Conservation (phyloP, 2,113 vertebrate species). For the Chunga burmeisteri region DNA sequence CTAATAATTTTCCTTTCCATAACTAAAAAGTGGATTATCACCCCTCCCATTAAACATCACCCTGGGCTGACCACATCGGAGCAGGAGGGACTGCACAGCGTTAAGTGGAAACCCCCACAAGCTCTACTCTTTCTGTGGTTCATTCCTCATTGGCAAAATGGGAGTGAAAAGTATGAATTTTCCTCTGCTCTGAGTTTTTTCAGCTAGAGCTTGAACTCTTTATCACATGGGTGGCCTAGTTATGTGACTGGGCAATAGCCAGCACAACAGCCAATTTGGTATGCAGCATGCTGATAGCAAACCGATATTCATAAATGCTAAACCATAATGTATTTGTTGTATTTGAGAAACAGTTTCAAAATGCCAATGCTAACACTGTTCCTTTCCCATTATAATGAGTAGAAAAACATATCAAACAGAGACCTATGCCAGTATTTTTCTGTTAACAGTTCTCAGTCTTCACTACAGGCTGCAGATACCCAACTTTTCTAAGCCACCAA, state of each 20-base stretch:
- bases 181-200: not conserved
- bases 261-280: not conserved
- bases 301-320: not conserved
- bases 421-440: not conserved
- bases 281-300: not conserved
- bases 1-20: not conserved
- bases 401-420: not conserved
- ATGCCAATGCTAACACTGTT: not conserved
- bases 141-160: not conserved
- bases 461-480: not conserved
- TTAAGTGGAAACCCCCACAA: not conserved
- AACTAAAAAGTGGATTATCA: not conserved
- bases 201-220: not conserved
- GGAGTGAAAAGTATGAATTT: not conserved
- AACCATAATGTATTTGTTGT: not conserved
- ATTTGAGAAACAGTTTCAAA: constrained; percentile 6
- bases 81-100: not conserved
- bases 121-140: not conserved
- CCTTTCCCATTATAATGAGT: not conserved
- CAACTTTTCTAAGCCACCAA: not conserved
- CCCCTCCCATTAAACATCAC: not conserved
- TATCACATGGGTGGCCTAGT: not conserved
- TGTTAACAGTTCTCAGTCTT: not conserved
- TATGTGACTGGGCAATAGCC: not conserved
- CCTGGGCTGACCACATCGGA: not conserved